Conservation (phyloP, 2,888 invertebrate genomes). For the Xanthorhoe spadicearia region DNA sequence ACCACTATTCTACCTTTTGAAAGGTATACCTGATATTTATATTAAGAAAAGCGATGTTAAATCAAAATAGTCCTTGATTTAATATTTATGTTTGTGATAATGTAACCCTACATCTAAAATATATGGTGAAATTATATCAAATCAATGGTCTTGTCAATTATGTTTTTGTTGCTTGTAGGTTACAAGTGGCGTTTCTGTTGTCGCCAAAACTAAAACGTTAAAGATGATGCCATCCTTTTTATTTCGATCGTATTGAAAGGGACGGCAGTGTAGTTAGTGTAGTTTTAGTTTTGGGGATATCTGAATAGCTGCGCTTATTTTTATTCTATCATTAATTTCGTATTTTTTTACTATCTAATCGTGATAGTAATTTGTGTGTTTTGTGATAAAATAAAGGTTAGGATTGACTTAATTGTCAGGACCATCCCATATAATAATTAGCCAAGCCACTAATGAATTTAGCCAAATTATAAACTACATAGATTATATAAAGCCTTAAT, state of each 20-base stretch:
- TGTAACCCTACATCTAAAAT: neutral
- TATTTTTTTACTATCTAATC: too few species aligned
- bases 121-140: too few species aligned
- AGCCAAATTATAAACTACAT: neutral
- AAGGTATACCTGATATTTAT: neutral
- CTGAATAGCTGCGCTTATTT: too few species aligned
- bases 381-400: neutral
- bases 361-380: neutral
- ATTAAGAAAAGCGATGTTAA: conserved; percentile 2
- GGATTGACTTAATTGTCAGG: neutral
- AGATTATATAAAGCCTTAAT: neutral
- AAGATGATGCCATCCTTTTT: too few species aligned
- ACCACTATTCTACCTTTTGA: neutral
- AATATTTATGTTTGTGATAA: conserved; percentile 1
- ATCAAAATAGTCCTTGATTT: neutral
- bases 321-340: too few species aligned
- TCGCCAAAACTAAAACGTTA: too few species aligned
- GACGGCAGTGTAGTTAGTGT: too few species aligned
- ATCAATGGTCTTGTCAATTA: neutral
- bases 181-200: too few species aligned
- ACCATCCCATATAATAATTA: neutral
- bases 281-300: too few species aligned
- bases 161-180: too few species aligned
- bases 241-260: too few species aligned
- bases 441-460: neutral